Evolutionary conservation across 2,888 invertebrate genomes (phyloP).

Genomic region (Amphipyra berbera): DNA sequence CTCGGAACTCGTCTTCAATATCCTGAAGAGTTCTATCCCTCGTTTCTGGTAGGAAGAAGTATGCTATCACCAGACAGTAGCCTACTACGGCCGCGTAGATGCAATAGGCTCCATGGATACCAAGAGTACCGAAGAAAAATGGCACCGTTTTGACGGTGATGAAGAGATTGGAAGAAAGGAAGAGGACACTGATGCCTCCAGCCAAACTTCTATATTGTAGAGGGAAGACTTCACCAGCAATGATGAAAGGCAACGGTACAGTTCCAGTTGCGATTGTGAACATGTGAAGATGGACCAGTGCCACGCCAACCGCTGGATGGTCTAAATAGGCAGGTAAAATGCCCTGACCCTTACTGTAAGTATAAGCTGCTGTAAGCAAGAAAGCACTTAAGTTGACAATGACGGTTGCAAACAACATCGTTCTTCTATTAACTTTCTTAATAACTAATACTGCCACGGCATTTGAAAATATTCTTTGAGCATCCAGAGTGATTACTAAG

Average conservation of each 20-base stretch:
- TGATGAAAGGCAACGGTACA: slow-evolving; percentile 91
- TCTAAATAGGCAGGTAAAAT: slow-evolving; percentile 66
- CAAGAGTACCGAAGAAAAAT: slow-evolving; percentile 67
- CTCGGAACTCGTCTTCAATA: slow-evolving; percentile 78
- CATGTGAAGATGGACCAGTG: slow-evolving; percentile 79
- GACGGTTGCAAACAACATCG: slow-evolving; percentile 69
- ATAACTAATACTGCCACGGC: slow-evolving; percentile 68
- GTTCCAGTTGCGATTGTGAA: slow-evolving; percentile 89
- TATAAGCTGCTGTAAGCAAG: slow-evolving; percentile 67
- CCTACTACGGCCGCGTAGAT: slow-evolving; percentile 71
- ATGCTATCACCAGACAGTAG: slow-evolving; percentile 71
- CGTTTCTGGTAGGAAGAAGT: slow-evolving; percentile 77
- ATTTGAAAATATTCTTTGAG: slow-evolving; percentile 71
- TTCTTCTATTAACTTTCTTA: slow-evolving; percentile 69
- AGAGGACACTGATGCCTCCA: slow-evolving; percentile 75
- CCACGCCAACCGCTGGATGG: slow-evolving; percentile 70
- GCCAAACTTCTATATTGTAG: slow-evolving; percentile 90
- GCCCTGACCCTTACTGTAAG: slow-evolving; percentile 64
- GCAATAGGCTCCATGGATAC: slow-evolving; percentile 72
- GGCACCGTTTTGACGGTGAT: slow-evolving; percentile 74
- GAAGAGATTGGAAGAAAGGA: slow-evolving; percentile 74
- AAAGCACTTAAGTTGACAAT: slow-evolving; percentile 64
- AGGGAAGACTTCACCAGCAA: slow-evolving; percentile 92
- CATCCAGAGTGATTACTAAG: slow-evolving; percentile 68
- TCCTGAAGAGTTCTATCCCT: slow-evolving; percentile 78